Base-by-base conservation (phyloP, 1,140 invertebrate genomes). In the Drosophila baimaii region DNA sequence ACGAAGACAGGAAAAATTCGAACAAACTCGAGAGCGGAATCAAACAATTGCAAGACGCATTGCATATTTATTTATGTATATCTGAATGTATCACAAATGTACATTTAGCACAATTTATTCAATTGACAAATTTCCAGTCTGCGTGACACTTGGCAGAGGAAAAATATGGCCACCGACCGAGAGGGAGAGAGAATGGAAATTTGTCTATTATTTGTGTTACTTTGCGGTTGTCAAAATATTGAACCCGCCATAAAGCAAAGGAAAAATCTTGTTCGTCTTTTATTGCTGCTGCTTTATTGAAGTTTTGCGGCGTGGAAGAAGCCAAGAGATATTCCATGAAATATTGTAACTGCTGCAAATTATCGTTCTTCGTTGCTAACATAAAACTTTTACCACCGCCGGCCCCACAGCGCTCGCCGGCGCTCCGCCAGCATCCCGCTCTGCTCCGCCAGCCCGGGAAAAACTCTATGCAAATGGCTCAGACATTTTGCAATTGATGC, bases 311-410 rank as follows among this genome's bases (percentile, higher is more conserved):
- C 63, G 62, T 51, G 54, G 44, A 33, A 68, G 58, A 61, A 68
- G 41, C 64, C 35, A 62, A 78, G 62, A 77, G 73, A 81, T 84
- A 81, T 81, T 51, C 46, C 63, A 69, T 61, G 57, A 68, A 70
- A 86, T 70, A 85, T 75, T 77, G 74, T 77, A 78, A 75, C 84
- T 75, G 79, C 59, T 71, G 70, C 75, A 88, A 88, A 85, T 88
- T 85, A 72, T 86, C 62, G 71, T 74, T 77, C 65, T 72, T 76
- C 76, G 81, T 77, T 69, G 81, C 81, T 84, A 81, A 72, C 64
- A 65, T 52, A 77, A 80, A 84, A 80, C 52, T 77, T 84, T 84
- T 73, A 52, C 66, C 69, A 57, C 66, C 57, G 65, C 58, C 37
- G 41, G 44, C 57, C 23, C 49, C 39, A 33, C 65, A 64, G 54